Evolutionary conservation across 2,888 invertebrate species (phyloP).

Genomic region (Pimpla rufipes): DNA sequence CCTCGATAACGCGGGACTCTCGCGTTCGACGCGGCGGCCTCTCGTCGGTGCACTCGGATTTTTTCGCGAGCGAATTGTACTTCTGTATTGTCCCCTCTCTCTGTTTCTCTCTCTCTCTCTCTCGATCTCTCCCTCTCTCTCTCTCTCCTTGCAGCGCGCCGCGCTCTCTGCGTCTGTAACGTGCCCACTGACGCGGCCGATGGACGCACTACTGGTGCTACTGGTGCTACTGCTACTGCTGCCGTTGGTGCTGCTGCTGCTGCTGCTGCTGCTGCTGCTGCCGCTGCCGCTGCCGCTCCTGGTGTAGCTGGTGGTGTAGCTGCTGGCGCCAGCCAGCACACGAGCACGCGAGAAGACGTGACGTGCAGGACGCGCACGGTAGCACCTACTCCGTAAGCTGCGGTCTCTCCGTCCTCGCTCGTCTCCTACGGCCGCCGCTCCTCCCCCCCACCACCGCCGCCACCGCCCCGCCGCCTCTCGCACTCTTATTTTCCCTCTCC

Average conservation of each 20-base stretch:
- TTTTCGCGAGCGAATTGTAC: background rate
- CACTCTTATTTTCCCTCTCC: conserved; percentile 61
- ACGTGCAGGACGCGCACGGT: conserved; percentile 75
- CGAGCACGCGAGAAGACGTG: conserved; percentile 82
- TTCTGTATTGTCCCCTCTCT: too few relatives aligned
- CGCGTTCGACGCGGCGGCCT: conserved; percentile 8
- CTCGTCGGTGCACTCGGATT: background rate
- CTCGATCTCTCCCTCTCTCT: conserved; percentile 5
- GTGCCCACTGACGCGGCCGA: conserved; percentile 68
- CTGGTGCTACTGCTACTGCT: conserved; percentile 22
- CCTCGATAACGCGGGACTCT: conserved; percentile 1
- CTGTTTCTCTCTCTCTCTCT: background rate
- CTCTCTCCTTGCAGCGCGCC: conserved; percentile 33
- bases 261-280: conserved; percentile 39
- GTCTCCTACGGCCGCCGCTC: background rate
- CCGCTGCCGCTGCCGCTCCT: conserved; percentile 23
- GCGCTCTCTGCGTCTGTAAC: conserved; percentile 53
- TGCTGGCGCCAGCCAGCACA: conserved; percentile 77
- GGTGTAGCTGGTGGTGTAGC: conserved; percentile 25
- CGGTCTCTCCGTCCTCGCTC: conserved; percentile 60
- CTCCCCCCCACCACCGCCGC: conserved; percentile 26
- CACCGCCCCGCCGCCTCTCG: conserved; percentile 51
- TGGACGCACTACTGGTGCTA: conserved; percentile 68
- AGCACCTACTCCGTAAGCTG: conserved; percentile 64
- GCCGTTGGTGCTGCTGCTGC: conserved; percentile 23